Conservation (phyloP, 2,113 vertebrate species). For the Bostrychus sinensis region DNA sequence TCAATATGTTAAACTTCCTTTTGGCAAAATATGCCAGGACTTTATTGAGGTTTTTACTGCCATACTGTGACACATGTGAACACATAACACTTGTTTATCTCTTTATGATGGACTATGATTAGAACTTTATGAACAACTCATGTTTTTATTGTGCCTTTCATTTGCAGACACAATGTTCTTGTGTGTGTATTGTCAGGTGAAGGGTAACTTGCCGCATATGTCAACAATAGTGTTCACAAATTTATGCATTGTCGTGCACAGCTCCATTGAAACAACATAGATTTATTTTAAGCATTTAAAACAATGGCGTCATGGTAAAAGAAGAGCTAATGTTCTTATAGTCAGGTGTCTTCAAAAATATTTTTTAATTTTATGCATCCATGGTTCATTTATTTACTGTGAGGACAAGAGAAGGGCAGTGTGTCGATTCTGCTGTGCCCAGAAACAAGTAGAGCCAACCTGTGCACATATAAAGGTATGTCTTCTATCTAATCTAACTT, state of each 20-base stretch:
- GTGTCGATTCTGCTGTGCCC: too few species aligned
- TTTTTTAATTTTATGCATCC: too few species aligned
- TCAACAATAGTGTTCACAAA: background rate
- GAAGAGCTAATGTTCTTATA: too few species aligned
- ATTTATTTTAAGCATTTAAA: background rate
- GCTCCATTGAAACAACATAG: background rate
- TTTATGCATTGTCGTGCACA: background rate
- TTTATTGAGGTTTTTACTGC: background rate
- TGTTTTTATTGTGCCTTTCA: conserved; percentile 1
- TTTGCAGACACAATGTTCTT: background rate
- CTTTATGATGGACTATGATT: background rate
- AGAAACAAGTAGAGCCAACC: too few species aligned
- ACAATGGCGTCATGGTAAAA: too few species aligned
- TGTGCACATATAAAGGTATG: background rate
- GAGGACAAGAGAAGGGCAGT: too few species aligned
- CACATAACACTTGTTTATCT: background rate
- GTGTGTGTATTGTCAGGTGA: background rate
- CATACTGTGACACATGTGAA: background rate
- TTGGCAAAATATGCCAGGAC: background rate
- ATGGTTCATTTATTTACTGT: too few species aligned
- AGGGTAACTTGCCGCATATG: conserved; percentile 5
- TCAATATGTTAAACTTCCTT: background rate
- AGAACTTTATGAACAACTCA: background rate
- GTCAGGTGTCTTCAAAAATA: background rate
- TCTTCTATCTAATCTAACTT: background rate